Percentiles rank a stretch among this genome's conserved stretches.
Conservation (phyloP, 2,113 vertebrate genomes). For the Sylvicapra grimmia region DNA sequence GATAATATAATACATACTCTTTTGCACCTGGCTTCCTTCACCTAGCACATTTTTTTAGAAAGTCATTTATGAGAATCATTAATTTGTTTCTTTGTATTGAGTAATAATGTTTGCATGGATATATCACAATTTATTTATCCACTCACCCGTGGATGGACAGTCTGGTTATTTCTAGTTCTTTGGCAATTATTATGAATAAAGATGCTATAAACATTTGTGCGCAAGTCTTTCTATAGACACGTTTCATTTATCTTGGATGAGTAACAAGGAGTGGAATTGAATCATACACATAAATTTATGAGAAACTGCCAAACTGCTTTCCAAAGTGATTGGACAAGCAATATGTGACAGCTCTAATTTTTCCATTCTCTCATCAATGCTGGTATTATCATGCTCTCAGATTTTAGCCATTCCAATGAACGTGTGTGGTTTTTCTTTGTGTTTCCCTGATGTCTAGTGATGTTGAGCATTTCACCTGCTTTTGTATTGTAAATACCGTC, state of each 20-base stretch:
- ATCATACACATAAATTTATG: too few species aligned
- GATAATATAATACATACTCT: not conserved
- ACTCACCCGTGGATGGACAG: not conserved
- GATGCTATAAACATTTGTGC: not conserved
- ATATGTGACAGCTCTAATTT: too few species aligned
- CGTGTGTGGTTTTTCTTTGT: not conserved
- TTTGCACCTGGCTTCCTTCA: not conserved
- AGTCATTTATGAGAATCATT: not conserved
- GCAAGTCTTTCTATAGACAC: not conserved
- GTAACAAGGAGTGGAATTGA: not conserved
- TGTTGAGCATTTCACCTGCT: fast-evolving
- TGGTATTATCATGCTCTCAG: not conserved
- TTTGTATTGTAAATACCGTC: not conserved
- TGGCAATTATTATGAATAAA: not conserved
- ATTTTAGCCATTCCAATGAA: not conserved
- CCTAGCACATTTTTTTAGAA: not conserved
- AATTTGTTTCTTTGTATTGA: not conserved
- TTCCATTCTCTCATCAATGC: not conserved
- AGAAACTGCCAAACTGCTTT: not conserved
- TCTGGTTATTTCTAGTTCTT: not conserved
- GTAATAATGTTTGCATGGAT: not conserved
- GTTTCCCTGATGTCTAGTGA: not conserved
- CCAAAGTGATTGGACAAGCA: not conserved
- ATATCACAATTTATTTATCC: not conserved
- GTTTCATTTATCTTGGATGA: not conserved